Evolutionary conservation across 1,140 invertebrate genomes (phyloP).

Genomic region (Magallana angulata): DNA sequence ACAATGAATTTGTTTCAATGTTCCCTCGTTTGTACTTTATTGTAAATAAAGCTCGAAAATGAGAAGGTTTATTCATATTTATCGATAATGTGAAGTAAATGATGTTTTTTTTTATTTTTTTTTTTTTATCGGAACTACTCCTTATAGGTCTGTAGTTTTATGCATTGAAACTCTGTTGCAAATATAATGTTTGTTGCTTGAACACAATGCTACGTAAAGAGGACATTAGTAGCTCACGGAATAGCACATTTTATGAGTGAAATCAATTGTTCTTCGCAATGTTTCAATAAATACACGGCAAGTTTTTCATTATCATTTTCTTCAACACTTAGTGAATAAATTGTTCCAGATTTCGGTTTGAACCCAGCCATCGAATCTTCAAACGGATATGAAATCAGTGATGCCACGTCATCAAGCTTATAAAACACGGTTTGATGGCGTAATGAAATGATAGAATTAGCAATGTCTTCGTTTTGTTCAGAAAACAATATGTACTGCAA

Average conservation of each 20-base stretch:
- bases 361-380: background rate
- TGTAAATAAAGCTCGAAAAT: too few relatives aligned
- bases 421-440: constrained; percentile 25
- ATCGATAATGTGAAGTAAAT: too few relatives aligned
- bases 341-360: background rate
- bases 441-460: background rate
- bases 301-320: constrained; percentile 1
- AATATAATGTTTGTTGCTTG: too few relatives aligned
- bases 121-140: too few relatives aligned
- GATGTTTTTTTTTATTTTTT: too few relatives aligned
- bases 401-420: background rate
- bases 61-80: too few relatives aligned
- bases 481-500: constrained; percentile 12
- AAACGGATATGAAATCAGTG: background rate
- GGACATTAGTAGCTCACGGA: background rate
- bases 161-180: too few relatives aligned
- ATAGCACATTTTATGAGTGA: constrained; percentile 23
- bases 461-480: constrained; percentile 8
- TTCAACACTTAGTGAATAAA: background rate
- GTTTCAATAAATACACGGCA: constrained; percentile 13
- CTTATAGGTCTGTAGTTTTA: too few relatives aligned
- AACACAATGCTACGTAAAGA: too few relatives aligned
- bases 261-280: constrained; percentile 29
- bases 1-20: too few relatives aligned
- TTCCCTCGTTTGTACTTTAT: too few relatives aligned